Conservation (phyloP, 2,113 vertebrate genomes). For the Pachyramphus minor region DNA sequence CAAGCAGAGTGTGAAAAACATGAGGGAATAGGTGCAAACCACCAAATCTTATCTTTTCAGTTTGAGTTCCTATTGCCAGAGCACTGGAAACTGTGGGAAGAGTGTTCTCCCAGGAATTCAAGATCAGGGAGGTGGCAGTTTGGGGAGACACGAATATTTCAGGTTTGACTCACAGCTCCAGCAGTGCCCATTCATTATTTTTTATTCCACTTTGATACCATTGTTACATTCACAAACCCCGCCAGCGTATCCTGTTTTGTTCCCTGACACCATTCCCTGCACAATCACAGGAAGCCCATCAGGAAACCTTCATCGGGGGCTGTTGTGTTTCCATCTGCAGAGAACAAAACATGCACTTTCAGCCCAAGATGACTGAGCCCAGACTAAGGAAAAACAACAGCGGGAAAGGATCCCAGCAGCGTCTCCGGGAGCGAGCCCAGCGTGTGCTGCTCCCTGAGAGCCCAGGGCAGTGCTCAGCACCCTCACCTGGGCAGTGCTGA, state of each 20-base stretch:
- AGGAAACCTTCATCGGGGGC: conserved; percentile 41
- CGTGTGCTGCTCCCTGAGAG: background rate
- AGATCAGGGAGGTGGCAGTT: background rate
- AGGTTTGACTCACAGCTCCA: conserved; percentile 8
- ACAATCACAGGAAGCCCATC: conserved; percentile 63
- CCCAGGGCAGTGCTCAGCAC: background rate
- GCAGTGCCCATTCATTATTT: conserved; percentile 60
- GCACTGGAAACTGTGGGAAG: background rate
- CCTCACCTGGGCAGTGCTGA: too few species aligned
- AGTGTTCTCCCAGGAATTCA: background rate
- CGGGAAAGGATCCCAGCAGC: background rate
- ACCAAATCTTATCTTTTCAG: background rate
- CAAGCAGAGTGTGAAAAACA: background rate
- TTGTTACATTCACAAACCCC: conserved; percentile 65
- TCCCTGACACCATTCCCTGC: conserved; percentile 58
- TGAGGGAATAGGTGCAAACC: background rate
- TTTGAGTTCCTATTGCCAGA: background rate
- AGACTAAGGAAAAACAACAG: conserved; percentile 58
- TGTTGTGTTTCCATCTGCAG: conserved; percentile 56
- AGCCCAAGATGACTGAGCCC: conserved; percentile 54
- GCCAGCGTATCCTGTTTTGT: conserved; percentile 60
- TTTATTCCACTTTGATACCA: conserved; percentile 45
- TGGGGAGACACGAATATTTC: background rate
- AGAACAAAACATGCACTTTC: conserved; percentile 64
- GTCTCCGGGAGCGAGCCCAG: background rate